Percentiles rank a stretch among this genome's conserved stretches.
Conservation (phyloP, 2,113 vertebrate species). For the Triplophysa siluroides region DNA sequence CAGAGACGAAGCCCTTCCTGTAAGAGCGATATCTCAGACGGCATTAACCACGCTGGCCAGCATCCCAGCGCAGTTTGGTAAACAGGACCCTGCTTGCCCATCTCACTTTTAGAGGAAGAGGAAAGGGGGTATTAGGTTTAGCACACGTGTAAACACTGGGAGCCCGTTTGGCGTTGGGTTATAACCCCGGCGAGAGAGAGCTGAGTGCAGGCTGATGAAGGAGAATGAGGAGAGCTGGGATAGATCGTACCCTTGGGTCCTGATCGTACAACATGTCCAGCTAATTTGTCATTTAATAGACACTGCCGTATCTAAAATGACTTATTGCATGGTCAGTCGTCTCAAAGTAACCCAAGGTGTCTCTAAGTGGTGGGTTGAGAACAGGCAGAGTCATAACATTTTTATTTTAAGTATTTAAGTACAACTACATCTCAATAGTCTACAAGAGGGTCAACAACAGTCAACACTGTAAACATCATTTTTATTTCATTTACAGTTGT, state of each 20-base stretch:
- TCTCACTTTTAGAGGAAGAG: slow-evolving; percentile 58
- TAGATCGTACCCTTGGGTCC: neutral
- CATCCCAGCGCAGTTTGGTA: slow-evolving; percentile 35
- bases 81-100: slow-evolving; percentile 29
- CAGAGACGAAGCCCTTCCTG: slow-evolving; percentile 42
- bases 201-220: neutral
- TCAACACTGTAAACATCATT: no score
- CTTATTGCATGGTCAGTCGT: neutral
- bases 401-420: no score
- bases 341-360: neutral
- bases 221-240: neutral
- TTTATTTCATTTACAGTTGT: no score
- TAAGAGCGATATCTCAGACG: slow-evolving; percentile 40
- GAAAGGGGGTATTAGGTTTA: slow-evolving; percentile 57
- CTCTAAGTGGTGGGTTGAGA: no score
- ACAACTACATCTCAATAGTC: no score
- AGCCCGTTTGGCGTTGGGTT: slow-evolving; percentile 41
- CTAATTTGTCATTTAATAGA: neutral
- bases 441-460: no score
- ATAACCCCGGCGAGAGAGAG: neutral
- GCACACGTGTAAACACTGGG: slow-evolving; percentile 61
- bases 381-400: no score
- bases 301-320: neutral
- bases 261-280: neutral
- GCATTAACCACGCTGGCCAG: slow-evolving; percentile 30